Evolutionary conservation across 2,888 invertebrate species (phyloP), one percentile per base, ranked within the genome.

Genomic region (Alviniconcha strummeri): DNA sequence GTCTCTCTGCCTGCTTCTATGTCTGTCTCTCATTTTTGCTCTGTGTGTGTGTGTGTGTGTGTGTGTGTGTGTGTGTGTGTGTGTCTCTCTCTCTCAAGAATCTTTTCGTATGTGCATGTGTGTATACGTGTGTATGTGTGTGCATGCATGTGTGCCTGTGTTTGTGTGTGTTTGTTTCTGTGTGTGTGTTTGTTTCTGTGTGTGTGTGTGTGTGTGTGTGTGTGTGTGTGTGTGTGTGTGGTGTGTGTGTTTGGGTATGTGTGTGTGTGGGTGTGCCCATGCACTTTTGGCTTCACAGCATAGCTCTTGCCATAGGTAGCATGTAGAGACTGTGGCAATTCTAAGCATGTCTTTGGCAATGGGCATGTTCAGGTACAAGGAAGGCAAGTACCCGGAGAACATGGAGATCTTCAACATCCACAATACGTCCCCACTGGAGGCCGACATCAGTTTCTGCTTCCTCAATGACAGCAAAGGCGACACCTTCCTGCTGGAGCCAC

Each of bases 401-500:
- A 91, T 92, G 90, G 93, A 94, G 85, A 90, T 89, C 57, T 76
- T 94, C 82, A 91, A 90, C 4, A 89, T 94, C 5, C 87, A 90
- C 83, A 94, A 94, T 88, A 92, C 92, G 5, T 93, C 94, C 0
- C 93, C 93, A 6, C 85, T 94, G 84, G 92, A 93, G 54, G 92
- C 93, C 2, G 94, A 94, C 84, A 90, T 94, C 83, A 92, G 90
- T 71, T 94, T 94, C 89, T 93, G 93, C 86, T 93, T 93, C 88
- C 90, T 92, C 8, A 89, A 92, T 83, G 94, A 94, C 88, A 91
- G 91, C 86, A 92, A 92, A 82, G 92, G 90, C 8, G 93, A 93
- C 54, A 93, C 92, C 0, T 94, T 92, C 88, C 87, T 93, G 36
- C 89, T 94, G 7, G 93, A 94, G 79, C 94, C 94, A n/a, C 90